Conservation (phyloP, 1,140 invertebrate genomes). For the Trichogramma pretiosum region DNA sequence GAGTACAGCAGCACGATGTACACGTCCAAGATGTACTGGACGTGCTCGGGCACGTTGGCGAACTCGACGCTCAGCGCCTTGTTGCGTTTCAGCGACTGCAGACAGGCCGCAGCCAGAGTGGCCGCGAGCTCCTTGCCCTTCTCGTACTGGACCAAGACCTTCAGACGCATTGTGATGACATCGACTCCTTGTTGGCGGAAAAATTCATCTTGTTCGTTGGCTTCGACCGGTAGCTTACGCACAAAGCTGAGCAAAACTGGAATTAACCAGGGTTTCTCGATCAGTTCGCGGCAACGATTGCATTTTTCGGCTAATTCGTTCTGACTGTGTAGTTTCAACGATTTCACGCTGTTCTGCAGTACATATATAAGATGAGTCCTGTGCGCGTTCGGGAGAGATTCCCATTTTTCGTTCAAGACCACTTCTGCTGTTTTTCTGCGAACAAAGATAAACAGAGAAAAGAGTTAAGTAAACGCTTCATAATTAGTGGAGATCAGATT, state of each 20-base stretch:
- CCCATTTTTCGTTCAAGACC: slow-evolving; percentile 51
- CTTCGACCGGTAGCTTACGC: slow-evolving; percentile 42
- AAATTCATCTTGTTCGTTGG: slow-evolving; percentile 44
- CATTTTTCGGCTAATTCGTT: background rate
- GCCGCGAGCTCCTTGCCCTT: slow-evolving; percentile 50
- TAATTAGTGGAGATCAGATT: too few relatives aligned
- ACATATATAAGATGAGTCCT: slow-evolving; percentile 48
- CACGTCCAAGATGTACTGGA: slow-evolving; percentile 48
- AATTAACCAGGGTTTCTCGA: slow-evolving; percentile 39
- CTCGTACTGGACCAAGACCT: slow-evolving; percentile 48
- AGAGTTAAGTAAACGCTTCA: too few relatives aligned
- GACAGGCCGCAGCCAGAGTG: slow-evolving; percentile 45
- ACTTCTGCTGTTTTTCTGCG: slow-evolving; percentile 28
- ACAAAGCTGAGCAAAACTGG: slow-evolving; percentile 46
- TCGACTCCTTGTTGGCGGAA: slow-evolving; percentile 47
- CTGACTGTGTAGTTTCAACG: slow-evolving; percentile 33
- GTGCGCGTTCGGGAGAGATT: slow-evolving; percentile 42
- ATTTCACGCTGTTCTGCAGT: slow-evolving; percentile 42
- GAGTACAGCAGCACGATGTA: slow-evolving; percentile 49
- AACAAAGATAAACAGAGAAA: too few relatives aligned
- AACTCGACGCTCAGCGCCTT: slow-evolving; percentile 35
- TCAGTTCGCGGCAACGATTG: slow-evolving; percentile 38
- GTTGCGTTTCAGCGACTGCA: slow-evolving; percentile 39
- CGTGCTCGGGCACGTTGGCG: slow-evolving; percentile 40
- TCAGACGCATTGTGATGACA: slow-evolving; percentile 46